Base-by-base conservation (phyloP, 2,888 invertebrate genomes). In the Epiblema foenella region DNA sequence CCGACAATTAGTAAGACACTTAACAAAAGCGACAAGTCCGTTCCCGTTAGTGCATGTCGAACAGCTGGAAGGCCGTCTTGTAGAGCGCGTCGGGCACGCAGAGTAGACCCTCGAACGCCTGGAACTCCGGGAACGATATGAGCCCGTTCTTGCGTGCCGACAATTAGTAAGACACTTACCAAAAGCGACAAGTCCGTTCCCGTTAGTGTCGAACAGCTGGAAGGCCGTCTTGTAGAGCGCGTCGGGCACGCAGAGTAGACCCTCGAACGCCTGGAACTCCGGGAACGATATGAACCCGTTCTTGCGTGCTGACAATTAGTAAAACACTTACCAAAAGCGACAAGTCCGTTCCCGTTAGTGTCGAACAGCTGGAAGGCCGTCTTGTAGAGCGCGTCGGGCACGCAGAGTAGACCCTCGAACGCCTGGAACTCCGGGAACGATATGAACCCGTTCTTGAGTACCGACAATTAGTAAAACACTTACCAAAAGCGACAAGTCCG, bases 291-390 rank as follows among this genome's bases (percentile, higher is more conserved):
- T 29, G 3, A 33, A 8, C 33, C 33, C 33, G 33, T 33, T 24
- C 24, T 24, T 3, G 24, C 24, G 4, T 3, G 24, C 1, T 4
- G 1, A 24, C 2, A 4, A 24, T 24, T 24, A 24, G 24, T 24
- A 24, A 1, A 24, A 24, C 4, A 39, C 39, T 39, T 3, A 39
- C 39, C 39, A 39, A 12, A 39, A 39, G 12, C 39, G 83, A 99
- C 98, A 87, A 97, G 96, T 87, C 99, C 99, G 88, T 98, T 98
- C 90, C 99, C 99, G 86, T 99, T 98, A 65, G 98, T 97, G 88
- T 99, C 99, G 89, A 99, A 99, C 74, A 99, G 94, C 89, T 99
- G 99, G 94, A 99, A 99, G 84, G 99, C 99, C 72, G 99, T 98
- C 93, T 98, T 98, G 91, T 99, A 99, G 69, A 99, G 94, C 54